Evolutionary conservation across 1,140 invertebrate species (phyloP).

Genomic region (Ridgeia piscesae): DNA sequence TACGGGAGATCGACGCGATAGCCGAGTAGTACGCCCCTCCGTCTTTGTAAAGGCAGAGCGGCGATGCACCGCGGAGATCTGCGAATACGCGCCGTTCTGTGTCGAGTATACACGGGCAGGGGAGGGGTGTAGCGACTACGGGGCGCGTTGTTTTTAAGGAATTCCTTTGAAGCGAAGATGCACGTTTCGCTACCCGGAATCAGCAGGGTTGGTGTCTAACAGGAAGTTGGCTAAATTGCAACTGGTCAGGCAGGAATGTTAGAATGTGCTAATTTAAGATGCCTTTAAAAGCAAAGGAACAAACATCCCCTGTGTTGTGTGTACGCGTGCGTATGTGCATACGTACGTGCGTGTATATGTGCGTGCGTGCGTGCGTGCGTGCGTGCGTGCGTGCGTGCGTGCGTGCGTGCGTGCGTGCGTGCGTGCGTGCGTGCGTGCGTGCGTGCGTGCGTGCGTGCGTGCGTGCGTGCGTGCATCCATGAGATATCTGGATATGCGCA

Average conservation of each 20-base stretch:
- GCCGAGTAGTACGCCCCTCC: neutral
- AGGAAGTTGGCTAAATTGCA: too few relatives aligned
- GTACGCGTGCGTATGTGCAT: too few relatives aligned
- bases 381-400: slow-evolving; percentile 25
- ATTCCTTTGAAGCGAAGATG: neutral
- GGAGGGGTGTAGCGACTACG: too few relatives aligned
- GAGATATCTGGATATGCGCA: too few relatives aligned
- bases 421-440: slow-evolving; percentile 25
- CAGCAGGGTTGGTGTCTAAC: too few relatives aligned
- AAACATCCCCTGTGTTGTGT: too few relatives aligned
- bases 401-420: slow-evolving; percentile 27
- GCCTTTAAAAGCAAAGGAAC: too few relatives aligned
- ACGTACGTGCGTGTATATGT: slow-evolving; percentile 12
- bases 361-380: slow-evolving; percentile 22
- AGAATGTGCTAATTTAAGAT: too few relatives aligned
- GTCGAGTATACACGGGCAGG: neutral
- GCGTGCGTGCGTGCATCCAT: too few relatives aligned
- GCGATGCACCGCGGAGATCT: neutral
- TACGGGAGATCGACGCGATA: neutral
- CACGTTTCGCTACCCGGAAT: too few relatives aligned
- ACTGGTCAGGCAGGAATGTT: too few relatives aligned
- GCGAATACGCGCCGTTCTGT: neutral
- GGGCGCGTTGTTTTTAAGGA: neutral
- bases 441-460: neutral
- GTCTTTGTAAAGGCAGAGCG: neutral